A percentile compares a stretch with the other conserved stretches of the same genome.
Conservation (phyloP, 2,113 vertebrate genomes). For the Saccopteryx leptura region DNA sequence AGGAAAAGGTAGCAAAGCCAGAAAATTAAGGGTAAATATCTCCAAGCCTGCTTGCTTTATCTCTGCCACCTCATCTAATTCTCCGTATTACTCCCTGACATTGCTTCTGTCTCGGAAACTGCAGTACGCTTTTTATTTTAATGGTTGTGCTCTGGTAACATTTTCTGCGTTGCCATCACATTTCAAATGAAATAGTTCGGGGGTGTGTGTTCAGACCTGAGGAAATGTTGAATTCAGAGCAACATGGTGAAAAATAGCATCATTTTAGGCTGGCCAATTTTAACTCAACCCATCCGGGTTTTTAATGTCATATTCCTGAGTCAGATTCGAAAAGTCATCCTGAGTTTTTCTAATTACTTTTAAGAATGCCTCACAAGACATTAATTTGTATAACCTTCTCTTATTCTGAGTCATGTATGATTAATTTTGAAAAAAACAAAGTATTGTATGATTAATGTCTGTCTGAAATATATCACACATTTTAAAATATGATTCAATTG, state of each 20-base stretch:
- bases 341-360: background rate
- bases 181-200: slow-evolving; percentile 13
- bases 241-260: background rate
- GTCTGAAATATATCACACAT: background rate
- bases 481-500: background rate
- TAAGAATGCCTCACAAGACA: background rate
- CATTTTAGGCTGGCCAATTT: slow-evolving; percentile 1
- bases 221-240: background rate
- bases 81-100: background rate
- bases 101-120: rapidly evolving
- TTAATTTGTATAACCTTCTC: background rate
- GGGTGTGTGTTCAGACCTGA: background rate
- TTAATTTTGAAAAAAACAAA: background rate
- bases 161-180: background rate
- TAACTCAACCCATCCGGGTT: background rate
- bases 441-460: background rate
- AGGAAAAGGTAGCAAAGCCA: slow-evolving; percentile 53
- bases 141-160: background rate
- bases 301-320: background rate
- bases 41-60: background rate
- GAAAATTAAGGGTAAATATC: slow-evolving; percentile 12
- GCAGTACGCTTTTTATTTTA: background rate
- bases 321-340: background rate
- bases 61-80: background rate
- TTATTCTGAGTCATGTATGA: background rate